These are phyloP conservation scores for Chlamydotis undulata DNA, from an alignment of 2,113 vertebrate species.

Conservation along the genomic window DNA sequence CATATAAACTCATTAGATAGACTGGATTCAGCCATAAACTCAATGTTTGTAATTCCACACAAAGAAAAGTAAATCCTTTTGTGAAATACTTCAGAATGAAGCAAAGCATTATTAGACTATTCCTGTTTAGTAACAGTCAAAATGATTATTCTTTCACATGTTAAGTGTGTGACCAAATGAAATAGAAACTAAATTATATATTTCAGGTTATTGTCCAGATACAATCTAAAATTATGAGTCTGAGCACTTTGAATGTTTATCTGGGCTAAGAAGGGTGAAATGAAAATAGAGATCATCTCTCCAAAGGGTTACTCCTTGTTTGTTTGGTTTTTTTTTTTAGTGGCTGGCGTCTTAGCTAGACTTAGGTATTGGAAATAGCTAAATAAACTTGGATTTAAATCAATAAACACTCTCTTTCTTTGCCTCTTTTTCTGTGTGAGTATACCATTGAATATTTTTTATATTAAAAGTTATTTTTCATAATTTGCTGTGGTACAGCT, in stretches of 20 bases:
- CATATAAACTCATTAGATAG: not conserved
- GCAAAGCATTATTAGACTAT: not conserved
- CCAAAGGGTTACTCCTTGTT: not conserved
- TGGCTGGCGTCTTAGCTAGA: not conserved
- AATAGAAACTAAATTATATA: not conserved
- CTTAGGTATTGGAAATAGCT: not conserved
- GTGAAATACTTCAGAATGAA: not conserved
- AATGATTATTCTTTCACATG: not conserved
- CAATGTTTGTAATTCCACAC: not conserved
- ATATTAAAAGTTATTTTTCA: not conserved
- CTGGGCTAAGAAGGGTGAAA: not conserved
- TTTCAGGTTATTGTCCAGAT: not conserved
- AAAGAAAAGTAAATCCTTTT: not conserved
- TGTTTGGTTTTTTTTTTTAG: not conserved
- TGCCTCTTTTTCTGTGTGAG: not conserved
- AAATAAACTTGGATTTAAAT: not conserved
- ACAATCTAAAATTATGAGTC: not conserved
- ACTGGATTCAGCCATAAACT: not conserved
- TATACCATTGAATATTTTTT: not conserved
- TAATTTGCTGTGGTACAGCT: not conserved
- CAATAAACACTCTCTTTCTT: not conserved
- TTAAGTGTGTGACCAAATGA: not conserved
- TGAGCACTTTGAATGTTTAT: not conserved
- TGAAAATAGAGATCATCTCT: not conserved
- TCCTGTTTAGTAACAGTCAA: not conserved